Evolutionary conservation across 1,140 invertebrate genomes (phyloP), one percentile per base, ranked within the genome.

Genomic region (Ganaspis sp.): DNA sequence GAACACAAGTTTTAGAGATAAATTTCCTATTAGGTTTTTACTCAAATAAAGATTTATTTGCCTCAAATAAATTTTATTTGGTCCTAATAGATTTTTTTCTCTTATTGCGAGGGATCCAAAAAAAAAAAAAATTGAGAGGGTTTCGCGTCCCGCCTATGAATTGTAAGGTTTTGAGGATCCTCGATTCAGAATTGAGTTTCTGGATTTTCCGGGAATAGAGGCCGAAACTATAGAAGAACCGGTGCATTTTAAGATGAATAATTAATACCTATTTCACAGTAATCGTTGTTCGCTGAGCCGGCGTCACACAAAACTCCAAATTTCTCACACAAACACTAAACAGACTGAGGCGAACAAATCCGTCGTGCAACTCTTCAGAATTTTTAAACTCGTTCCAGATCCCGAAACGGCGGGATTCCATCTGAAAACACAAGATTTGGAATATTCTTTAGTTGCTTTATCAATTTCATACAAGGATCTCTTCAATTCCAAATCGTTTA

Each of bases 61-160:
- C 26, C 58, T n/a, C 58, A 64, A 64, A 64, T 64, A 64, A 64
- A 64, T 64, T 64, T 29, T 64, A 64, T 64, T 64, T 64, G 58
- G 23, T 26, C 58, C 58, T 26, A 64, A 64, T 64, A 64, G 58
- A 64, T 64, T 64, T 64, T 58, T 64, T 64, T 29, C 58, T 64
- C 58, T 34, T 34, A 12, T 15, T 9, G 23, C 2, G 19, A 58
- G 54, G 26, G 21, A 58, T 58, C 54, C 54, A 26, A 64, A 11
- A 29, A 64, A 26, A 26, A 64, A 11, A 29, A 64, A 26, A 29
- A n/a, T 29, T 64, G 12, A 64, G 6, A 49, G 23, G 58, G 58
- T 64, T 64, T 64, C 58, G 58, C 58, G 58, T 64, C 58, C 58
- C 58, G 58, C 58, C 58, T 64, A 64, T 26, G 58, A 64, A 64